phyloP scores from a whole-genome alignment of 1,140 invertebrate genomes.

The Meloidogyne chitwoodi region DNA sequence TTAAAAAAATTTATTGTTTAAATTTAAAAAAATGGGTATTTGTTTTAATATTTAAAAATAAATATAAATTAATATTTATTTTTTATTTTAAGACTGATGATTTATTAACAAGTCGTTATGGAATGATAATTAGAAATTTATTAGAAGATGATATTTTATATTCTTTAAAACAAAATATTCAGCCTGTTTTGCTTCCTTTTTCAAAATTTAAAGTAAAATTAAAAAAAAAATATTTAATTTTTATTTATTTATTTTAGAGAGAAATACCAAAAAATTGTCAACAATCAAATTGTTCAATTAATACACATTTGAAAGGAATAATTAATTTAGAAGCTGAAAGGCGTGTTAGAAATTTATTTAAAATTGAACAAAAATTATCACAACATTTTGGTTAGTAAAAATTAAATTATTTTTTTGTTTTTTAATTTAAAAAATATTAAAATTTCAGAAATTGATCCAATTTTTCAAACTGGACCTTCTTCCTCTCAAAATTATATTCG shows the following conservation, averaged over 20 bases:
- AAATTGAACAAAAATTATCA: neutral
- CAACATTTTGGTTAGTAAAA: neutral
- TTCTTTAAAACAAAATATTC: neutral
- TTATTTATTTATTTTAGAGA: neutral
- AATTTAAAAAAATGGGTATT: too few relatives aligned
- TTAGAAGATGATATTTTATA: neutral
- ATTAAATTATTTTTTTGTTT: neutral
- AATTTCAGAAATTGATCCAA: neutral
- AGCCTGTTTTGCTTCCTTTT: neutral
- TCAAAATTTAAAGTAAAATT: neutral
- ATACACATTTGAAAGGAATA: neutral
- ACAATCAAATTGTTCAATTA: too few relatives aligned
- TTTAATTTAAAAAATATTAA: neutral
- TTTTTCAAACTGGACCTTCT: neutral
- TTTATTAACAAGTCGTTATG: neutral
- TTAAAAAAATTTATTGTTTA: too few relatives aligned
- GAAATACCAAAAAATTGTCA: neutral
- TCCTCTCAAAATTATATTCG: neutral
- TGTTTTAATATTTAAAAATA: too few relatives aligned
- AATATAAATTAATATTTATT: too few relatives aligned
- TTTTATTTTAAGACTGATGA: neutral
- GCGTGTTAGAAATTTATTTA: neutral
- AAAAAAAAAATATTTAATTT: neutral
- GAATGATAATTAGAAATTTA: neutral
- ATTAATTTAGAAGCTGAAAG: neutral